phyloP scores from a whole-genome alignment of 2,888 invertebrate species.

The Meteorus colon region DNA sequence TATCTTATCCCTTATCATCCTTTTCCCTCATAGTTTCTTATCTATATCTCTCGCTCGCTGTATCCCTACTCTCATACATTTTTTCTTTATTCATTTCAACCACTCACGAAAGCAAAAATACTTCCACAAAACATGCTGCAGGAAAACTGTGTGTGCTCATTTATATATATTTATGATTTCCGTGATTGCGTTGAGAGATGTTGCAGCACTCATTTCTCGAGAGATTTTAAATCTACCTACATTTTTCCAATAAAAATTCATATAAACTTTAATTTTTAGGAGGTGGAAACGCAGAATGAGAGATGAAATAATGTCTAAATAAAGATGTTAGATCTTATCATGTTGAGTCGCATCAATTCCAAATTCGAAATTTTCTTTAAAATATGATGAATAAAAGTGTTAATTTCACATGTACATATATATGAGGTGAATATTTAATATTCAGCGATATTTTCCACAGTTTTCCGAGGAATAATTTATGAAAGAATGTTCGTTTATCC shows the following conservation, averaged over 20 bases:
- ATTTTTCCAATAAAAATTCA: background rate
- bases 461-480: background rate
- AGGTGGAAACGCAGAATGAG: too few relatives aligned
- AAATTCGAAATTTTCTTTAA: background rate
- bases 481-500: constrained; percentile 22
- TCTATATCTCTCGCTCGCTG: background rate
- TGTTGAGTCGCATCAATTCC: too few relatives aligned
- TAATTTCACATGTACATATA: background rate
- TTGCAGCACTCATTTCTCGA: background rate
- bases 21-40: background rate
- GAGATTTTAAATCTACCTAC: background rate
- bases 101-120: constrained; percentile 13
- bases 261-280: too few relatives aligned
- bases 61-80: background rate
- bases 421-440: background rate
- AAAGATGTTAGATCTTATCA: too few relatives aligned
- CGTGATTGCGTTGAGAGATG: constrained; percentile 14
- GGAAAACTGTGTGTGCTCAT: background rate
- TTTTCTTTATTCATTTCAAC: background rate
- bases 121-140: background rate
- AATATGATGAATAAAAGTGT: background rate
- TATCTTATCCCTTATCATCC: background rate
- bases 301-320: too few relatives aligned
- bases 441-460: background rate
- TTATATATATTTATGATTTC: background rate